These are phyloP conservation scores for Thera britannica DNA, from an alignment of 2,888 invertebrate species.

Conservation along the genomic window DNA sequence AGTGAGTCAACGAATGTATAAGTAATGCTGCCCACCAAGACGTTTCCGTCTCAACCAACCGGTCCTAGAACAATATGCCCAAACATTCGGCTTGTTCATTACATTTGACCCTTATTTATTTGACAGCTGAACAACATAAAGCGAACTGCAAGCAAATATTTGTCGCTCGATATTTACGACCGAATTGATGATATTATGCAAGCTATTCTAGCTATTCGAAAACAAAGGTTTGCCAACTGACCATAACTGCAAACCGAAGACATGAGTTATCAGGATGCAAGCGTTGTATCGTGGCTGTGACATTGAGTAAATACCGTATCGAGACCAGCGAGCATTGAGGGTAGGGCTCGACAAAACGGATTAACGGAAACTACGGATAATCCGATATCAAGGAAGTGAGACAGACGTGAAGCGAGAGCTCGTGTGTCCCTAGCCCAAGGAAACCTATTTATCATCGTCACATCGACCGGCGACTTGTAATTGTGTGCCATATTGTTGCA, in stretches of 20 bases:
- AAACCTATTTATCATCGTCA: constrained; percentile 82
- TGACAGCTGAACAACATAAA: constrained; percentile 32
- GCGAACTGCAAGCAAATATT: constrained; percentile 28
- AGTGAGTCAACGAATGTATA: constrained; percentile 81
- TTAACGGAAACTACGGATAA: constrained; percentile 44
- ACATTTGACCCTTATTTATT: constrained; percentile 47
- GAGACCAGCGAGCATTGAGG: constrained; percentile 25
- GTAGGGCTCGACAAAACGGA: constrained; percentile 38
- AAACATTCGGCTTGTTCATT: constrained; percentile 73
- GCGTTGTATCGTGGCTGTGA: constrained; percentile 19
- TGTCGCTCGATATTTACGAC: constrained; percentile 28
- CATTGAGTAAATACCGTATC: constrained; percentile 32
- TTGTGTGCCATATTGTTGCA: constrained; percentile 80
- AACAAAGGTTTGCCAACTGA: constrained; percentile 17
- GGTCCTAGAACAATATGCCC: constrained; percentile 81
- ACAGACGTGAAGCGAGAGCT: constrained; percentile 46
- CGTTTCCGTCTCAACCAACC: constrained; percentile 79
- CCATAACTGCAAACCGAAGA: constrained; percentile 17
- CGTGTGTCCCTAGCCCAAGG: constrained; percentile 70
- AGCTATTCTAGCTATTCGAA: constrained; percentile 22
- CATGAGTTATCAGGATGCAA: constrained; percentile 22
- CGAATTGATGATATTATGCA: constrained; percentile 27
- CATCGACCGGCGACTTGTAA: constrained; percentile 73
- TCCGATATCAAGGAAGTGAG: constrained; percentile 46
- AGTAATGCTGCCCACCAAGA: constrained; percentile 78